Percentiles rank a stretch among this genome's conserved stretches.
Conservation (phyloP, 2,797 vertebrate species). For the Mus minutoides region DNA sequence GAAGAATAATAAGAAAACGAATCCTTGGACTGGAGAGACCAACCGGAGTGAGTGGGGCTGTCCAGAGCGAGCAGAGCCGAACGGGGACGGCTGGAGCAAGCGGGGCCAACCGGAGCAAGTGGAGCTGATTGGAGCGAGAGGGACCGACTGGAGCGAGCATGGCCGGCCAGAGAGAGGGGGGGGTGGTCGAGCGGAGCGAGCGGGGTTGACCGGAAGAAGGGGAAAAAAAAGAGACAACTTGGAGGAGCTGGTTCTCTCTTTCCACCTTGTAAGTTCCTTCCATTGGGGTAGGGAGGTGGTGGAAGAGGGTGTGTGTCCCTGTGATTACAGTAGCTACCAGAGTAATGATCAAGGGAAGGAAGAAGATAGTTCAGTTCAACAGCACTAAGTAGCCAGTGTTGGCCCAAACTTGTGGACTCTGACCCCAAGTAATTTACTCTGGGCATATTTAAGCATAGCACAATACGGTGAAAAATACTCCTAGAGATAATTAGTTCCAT, state of each 20-base stretch:
- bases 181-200: no score
- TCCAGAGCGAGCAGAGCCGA: no score
- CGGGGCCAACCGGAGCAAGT: no score
- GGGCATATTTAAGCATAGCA: not conserved
- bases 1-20: no score
- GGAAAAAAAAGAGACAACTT: no score
- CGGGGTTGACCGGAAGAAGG: no score
- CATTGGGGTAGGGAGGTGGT: not conserved
- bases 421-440: not conserved
- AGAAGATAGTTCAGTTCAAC: not conserved
- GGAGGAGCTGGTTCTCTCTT: not conserved
- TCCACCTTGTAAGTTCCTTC: not conserved
- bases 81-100: no score
- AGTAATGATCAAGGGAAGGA: not conserved
- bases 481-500: not conserved
- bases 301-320: not conserved
- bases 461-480: not conserved
- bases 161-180: no score
- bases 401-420: not conserved
- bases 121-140: no score
- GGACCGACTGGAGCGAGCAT: no score
- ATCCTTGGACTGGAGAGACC: no score
- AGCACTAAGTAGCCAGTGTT: not conserved
- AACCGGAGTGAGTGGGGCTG: no score
- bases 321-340: not conserved